Conservation (phyloP, 2,113 vertebrate species). For the Accipiter virgatus region DNA sequence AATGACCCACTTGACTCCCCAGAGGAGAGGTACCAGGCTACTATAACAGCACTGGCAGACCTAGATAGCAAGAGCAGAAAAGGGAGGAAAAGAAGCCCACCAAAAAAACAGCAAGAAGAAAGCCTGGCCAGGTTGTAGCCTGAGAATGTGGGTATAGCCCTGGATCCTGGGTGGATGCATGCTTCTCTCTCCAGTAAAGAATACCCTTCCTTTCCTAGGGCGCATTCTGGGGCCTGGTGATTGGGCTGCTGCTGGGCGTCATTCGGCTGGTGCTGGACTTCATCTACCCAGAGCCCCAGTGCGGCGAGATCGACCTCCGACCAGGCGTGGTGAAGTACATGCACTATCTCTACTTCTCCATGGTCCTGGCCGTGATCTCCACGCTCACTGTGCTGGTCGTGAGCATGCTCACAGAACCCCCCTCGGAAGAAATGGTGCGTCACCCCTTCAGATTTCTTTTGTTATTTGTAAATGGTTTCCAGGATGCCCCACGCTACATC, state of each 20-base stretch:
- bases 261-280: slow-evolving; percentile 90
- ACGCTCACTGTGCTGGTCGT: slow-evolving; percentile 71
- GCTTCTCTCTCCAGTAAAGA: not conserved
- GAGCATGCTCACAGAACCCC: slow-evolving; percentile 82
- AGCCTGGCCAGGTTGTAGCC: not conserved
- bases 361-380: slow-evolving; percentile 80
- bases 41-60: not conserved
- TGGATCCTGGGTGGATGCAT: rapidly evolving
- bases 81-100: not conserved
- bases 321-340: slow-evolving; percentile 82
- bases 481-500: rapidly evolving
- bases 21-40: not conserved
- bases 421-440: slow-evolving; percentile 74
- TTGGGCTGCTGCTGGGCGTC: slow-evolving; percentile 82
- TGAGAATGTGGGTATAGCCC: rapidly evolving
- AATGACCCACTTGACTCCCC: not conserved
- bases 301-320: slow-evolving; percentile 80
- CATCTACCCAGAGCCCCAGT: slow-evolving; percentile 82
- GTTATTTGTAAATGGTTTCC: not conserved
- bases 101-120: not conserved
- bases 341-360: slow-evolving; percentile 95
- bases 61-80: not conserved
- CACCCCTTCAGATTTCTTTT: not conserved
- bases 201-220: slow-evolving; percentile 71
- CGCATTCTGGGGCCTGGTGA: slow-evolving; percentile 86